Evolutionary conservation across 2,797 vertebrate species (phyloP), one percentile per base, ranked within the genome.

Genomic region (Synaphobranchus kaupii): DNA sequence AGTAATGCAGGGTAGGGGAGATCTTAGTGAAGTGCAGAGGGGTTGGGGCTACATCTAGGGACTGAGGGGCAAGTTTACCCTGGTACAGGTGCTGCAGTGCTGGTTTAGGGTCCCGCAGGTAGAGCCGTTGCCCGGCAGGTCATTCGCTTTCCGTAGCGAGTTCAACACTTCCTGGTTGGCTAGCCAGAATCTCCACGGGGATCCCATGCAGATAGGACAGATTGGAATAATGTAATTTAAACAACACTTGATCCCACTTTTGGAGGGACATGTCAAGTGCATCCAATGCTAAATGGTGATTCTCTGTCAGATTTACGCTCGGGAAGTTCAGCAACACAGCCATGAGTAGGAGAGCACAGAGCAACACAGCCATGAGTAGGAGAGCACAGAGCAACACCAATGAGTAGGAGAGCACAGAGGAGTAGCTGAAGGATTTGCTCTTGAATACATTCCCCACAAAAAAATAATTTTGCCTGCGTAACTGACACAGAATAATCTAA

Each of bases 81-180:
- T 94, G 92, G 93, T 94, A 92, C 94, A 94, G 94, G 91, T 92
- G 92, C 93, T 95, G 94, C 91, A 92, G 91, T 95, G 92, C 90
- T 95, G 92, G 92, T 89, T 96, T 92, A 95, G 90, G 90, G 86
- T 95, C 88, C 90, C 91, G 90, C 92, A 94, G 92, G 93, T 90
- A 88, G 95, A 92, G 93, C 92, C 93, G 90, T 94, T 90, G 93
- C 90, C 85, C 80, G 91, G 92, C 90, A 88, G 89, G 91, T 95
- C 89, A 66, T 92, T 94, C 92, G 86, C 91, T 93, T 95, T 95
- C 92, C n/a, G 89, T 92, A 96, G 91, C 78, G 93, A 96, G n/a
- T 91, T 96, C 94, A 87, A 94, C 92, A 91, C 92, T 96, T 91
- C 90, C 96, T 4, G 90, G 94, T 44, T 93, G 91, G 90, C 92